A percentile compares a stretch with the other conserved stretches of the same genome.
Evolutionary conservation across 1,140 invertebrate species (phyloP).

Genomic region (Schlechtendalia chinensis): DNA sequence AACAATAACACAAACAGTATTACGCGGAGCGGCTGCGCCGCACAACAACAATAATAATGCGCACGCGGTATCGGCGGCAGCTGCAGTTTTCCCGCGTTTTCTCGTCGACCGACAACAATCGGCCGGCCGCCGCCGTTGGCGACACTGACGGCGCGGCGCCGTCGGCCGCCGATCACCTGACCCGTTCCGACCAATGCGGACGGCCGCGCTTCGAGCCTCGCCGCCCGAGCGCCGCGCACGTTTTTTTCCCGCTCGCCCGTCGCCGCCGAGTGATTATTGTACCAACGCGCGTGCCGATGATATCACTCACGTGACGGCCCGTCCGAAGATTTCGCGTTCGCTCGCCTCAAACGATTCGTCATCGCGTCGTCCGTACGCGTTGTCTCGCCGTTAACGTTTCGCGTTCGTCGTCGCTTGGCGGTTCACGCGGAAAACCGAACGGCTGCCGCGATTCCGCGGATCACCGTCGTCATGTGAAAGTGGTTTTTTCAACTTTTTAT

Average conservation of each 20-base stretch:
- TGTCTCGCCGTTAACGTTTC: no score
- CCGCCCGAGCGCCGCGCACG: no score
- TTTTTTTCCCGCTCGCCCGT: background rate
- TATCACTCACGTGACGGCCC: no score
- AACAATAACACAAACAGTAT: background rate
- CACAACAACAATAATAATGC: background rate
- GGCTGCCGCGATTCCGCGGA: no score
- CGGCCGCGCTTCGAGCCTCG: no score
- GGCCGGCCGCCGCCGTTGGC: background rate
- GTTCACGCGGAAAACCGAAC: no score
- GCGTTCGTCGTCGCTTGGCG: no score
- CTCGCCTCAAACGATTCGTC: no score
- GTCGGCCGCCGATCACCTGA: background rate
- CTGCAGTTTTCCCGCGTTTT: slow-evolving; percentile 23
- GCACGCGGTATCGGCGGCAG: background rate
- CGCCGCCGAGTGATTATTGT: background rate
- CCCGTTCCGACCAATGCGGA: background rate
- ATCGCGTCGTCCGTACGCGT: background rate
- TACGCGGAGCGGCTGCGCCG: background rate
- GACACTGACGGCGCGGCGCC: background rate
- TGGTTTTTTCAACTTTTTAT: no score
- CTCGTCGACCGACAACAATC: background rate
- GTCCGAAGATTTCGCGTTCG: no score
- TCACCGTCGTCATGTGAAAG: no score
- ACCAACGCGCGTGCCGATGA: no score